Evolutionary conservation across 1,140 invertebrate genomes (phyloP).

Genomic region (Bathynomus jamesi): DNA sequence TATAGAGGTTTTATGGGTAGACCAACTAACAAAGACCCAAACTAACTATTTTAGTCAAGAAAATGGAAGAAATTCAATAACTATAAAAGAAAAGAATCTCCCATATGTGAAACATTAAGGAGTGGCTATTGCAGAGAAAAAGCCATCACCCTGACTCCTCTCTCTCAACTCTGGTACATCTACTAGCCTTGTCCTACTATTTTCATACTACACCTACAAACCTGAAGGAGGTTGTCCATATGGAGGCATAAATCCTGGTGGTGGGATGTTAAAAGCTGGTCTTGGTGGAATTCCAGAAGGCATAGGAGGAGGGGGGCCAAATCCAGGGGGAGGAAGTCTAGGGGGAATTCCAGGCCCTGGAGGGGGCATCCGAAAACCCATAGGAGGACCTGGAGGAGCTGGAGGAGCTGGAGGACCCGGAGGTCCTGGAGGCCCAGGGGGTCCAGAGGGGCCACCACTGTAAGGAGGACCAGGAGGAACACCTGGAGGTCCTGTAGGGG

Average conservation of each 20-base stretch:
- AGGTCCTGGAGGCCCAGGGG: constrained; percentile 13
- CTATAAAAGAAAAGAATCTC: neutral
- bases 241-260: constrained; percentile 28
- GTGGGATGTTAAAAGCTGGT: constrained; percentile 17
- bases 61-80: neutral
- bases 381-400: constrained; percentile 12
- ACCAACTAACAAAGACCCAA: too few species aligned
- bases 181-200: neutral
- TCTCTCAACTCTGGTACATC: neutral
- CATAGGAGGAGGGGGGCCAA: constrained; percentile 19
- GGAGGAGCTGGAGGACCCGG: constrained; percentile 17
- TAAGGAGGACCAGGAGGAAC: too few species aligned
- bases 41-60: too few species aligned
- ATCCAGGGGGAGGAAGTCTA: constrained; percentile 25
- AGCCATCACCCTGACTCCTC: neutral
- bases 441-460: too few species aligned
- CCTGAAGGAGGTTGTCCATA: constrained; percentile 23
- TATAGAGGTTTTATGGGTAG: too few species aligned
- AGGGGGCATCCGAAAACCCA: constrained; percentile 24
- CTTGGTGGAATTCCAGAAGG: too few species aligned
- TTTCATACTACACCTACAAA: neutral
- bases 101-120: neutral
- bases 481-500: too few species aligned
- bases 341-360: constrained; percentile 21
- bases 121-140: neutral